phyloP scores from a whole-genome alignment of 1,140 invertebrate species.

The Panulirus ornatus region DNA sequence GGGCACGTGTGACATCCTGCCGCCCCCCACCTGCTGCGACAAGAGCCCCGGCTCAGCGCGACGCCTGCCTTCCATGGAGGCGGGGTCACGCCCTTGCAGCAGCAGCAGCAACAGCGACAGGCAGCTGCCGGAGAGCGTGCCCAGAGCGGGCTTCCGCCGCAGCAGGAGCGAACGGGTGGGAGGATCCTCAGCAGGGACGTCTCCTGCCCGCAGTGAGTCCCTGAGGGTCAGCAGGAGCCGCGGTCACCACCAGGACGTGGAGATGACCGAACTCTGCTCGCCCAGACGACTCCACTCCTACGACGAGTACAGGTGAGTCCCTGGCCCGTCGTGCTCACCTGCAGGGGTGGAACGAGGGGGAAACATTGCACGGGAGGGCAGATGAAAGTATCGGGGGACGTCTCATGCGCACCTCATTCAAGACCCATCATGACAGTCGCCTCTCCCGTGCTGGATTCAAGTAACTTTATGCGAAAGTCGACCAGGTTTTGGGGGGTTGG shows the following conservation, averaged over 20 bases:
- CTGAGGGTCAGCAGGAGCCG: constrained; percentile 48
- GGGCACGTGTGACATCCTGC: not conserved
- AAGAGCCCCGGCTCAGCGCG: constrained; percentile 55
- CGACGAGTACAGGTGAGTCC: constrained; percentile 61
- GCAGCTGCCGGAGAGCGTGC: constrained; percentile 27
- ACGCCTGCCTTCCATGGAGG: constrained; percentile 54
- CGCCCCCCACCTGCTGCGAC: constrained; percentile 33
- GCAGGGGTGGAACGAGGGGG: too few relatives aligned
- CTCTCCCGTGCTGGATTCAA: too few relatives aligned
- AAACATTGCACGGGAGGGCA: too few relatives aligned
- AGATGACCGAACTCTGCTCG: constrained; percentile 62
- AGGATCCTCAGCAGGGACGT: constrained; percentile 25
- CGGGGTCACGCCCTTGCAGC: constrained; percentile 48
- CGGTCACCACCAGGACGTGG: constrained; percentile 50
- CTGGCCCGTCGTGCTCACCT: too few relatives aligned
- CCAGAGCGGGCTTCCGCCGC: constrained; percentile 52
- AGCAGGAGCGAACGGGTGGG: constrained; percentile 61
- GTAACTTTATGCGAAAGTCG: too few relatives aligned
- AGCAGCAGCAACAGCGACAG: constrained; percentile 55
- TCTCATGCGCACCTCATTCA: too few relatives aligned
- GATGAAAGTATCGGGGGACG: too few relatives aligned
- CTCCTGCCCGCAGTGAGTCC: constrained; percentile 64
- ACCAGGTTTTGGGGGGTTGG: too few relatives aligned
- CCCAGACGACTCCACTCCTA: constrained; percentile 37
- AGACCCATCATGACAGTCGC: too few relatives aligned